Evolutionary conservation across 1,140 invertebrate species (phyloP), one percentile per base, ranked within the genome.

Genomic region (Thalassaphorura encarpata): DNA sequence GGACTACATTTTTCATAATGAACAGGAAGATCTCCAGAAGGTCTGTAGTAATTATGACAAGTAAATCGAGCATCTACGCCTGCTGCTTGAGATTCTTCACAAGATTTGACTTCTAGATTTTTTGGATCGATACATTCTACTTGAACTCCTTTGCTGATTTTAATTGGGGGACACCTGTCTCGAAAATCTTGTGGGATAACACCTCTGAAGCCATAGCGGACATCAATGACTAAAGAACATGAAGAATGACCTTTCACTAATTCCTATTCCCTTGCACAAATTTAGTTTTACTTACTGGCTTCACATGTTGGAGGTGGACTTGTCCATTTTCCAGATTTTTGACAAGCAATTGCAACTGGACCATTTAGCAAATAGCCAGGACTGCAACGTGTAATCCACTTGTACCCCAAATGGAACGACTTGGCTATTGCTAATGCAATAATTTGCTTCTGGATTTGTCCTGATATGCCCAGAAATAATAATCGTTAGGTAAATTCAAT

Each of bases 1-100:
- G 41, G 31, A 1, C 40, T 41, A 49, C 63, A 64, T 46, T 64
- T 64, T 48, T 64, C 63, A 40, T 64, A 64, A 19, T 64, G 59
- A 11, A 60, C 41, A 1, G 63, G 63, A 6, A 64, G 41, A 21
- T 64, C 63, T 23, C 56, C 54, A 2, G 63, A 46, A 15, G 59
- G 56, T 40, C 63, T 21, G 28, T 64, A 62, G 40, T 61, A 61
- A 13, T 47, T 13, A 3, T 31, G 6, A 46, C 63, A 64, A 3
- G 55, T 56, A 16, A 61, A 50, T n/a, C 60, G 31, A 4, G 57
- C 63, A 52, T 64, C 63, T 1, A 52, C 43, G 11, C 60, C 60
- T 4, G 54, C 21, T 13, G 53, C 42, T 46, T 60, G 57, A 2
- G 21, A 45, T 21, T 63, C 50, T 5, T 21, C 33, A 52, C 62